phyloP scores from a whole-genome alignment of 2,797 vertebrate species.

The Scolopax bukidnonensis region DNA sequence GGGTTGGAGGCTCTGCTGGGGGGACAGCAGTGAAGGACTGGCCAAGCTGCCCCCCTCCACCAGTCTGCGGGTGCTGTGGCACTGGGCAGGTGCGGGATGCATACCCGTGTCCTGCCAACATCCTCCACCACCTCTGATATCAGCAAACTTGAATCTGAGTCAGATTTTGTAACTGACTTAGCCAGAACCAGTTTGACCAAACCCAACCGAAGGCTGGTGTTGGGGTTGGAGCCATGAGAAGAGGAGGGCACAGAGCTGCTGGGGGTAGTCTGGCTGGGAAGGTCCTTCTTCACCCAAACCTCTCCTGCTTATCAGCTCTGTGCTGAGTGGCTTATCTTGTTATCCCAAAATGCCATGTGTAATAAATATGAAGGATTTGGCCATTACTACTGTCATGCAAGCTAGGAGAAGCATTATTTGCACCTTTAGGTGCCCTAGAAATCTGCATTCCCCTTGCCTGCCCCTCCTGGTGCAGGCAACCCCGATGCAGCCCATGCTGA shows the following conservation, averaged over 20 bases:
- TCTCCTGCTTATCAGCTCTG: background rate
- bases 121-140: background rate
- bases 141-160: conserved; percentile 11
- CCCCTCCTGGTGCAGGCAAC: background rate
- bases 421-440: background rate
- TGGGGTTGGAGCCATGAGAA: background rate
- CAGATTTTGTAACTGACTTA: background rate
- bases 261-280: background rate
- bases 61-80: background rate
- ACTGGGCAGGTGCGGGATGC: background rate
- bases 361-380: background rate
- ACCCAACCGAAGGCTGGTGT: rapidly evolving
- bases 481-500: background rate
- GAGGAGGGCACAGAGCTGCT: background rate
- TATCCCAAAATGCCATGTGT: background rate
- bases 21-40: background rate
- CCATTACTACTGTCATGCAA: background rate
- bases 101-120: background rate
- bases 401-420: background rate
- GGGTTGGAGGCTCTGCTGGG: rapidly evolving
- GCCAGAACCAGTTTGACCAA: conserved; percentile 26
- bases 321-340: background rate
- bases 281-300: too few species aligned
- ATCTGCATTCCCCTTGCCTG: rapidly evolving
- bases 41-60: background rate